Base-by-base conservation (phyloP, 2,113 vertebrate species). In the Xiphias gladius region DNA sequence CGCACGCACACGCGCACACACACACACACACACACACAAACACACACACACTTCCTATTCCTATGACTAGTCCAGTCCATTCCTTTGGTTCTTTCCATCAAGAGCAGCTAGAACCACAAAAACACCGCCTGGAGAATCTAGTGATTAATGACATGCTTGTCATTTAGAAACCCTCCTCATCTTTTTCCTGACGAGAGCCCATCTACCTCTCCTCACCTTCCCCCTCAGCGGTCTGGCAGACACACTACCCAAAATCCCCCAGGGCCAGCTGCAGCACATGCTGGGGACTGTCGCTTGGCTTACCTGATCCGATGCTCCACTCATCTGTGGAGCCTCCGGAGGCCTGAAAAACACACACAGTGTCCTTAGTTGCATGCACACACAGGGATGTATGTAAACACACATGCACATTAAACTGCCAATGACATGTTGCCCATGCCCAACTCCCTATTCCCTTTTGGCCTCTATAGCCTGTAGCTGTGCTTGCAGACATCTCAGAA, bases 261-360 rank as follows among this genome's bases (percentile, higher is more conserved):
- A 5, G 78, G 94, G 92, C 80, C 75, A 82, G 73, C 89, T 92
- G 86, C 83, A 89, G 89, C 84, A 82, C 89, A 85, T 92, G 75
- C 82, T 91, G 84, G 72, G 89, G 80, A 94, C 92, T 86, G 86
- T 88, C 52, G 73, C 65, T 80, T 83, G 79, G 74, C 91, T 91
- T 90, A 94, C 93, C 95, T 94, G 92, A 93, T 90, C 86, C 89
- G 79, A 71, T 69, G 79, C 89, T 85, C 86, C 89, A 90, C 92
- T 94, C 92, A 93, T 92, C 90, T 88, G 88, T 80, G 71, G 62
- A 74, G 75, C 87, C 91, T 85, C 86, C 85, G 88, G 93, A 90
- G 91, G 83, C 83, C 80, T 22, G 68, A 26, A 73, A 80, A 85
- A 80, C 71, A 86, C 78, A 78, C 32, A 30, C 52, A 20, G 58